Conservation (phyloP, 2,113 vertebrate species). For the Cephalopterus ornatus region DNA sequence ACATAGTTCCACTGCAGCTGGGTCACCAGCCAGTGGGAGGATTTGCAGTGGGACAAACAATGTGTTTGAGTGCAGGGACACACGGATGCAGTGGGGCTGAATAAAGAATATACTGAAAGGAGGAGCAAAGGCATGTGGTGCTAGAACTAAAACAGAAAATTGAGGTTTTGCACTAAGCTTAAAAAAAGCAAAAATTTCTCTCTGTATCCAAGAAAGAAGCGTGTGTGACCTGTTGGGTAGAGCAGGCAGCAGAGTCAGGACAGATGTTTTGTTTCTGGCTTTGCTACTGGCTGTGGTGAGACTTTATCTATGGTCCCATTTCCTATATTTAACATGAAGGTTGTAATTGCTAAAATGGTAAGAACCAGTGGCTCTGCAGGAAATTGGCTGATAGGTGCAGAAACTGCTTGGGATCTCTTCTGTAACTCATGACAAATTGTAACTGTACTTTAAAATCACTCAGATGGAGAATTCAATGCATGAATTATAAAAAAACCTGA, state of each 20-base stretch:
- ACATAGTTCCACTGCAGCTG: fast-evolving
- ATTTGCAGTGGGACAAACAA: background rate
- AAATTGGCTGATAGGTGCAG: background rate
- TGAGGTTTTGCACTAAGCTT: background rate
- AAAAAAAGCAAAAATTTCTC: background rate
- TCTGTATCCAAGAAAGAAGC: background rate
- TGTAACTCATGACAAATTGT: background rate
- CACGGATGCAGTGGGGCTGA: fast-evolving
- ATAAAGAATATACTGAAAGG: background rate
- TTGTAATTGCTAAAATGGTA: background rate
- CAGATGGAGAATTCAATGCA: background rate
- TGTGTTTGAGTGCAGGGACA: background rate
- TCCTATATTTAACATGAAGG: background rate
- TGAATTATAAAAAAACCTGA: background rate
- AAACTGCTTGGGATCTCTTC: background rate
- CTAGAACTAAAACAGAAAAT: background rate
- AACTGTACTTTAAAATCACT: background rate
- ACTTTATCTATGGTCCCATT: background rate
- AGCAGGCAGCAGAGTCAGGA: background rate
- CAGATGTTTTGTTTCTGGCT: background rate
- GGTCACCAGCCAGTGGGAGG: background rate
- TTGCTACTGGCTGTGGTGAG: background rate
- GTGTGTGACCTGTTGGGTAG: background rate
- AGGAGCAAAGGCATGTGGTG: background rate
- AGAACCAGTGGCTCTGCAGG: background rate